These are phyloP conservation scores for Nemotelus pantherinus DNA, from an alignment of 2,888 invertebrate species.

Conservation along the genomic window DNA sequence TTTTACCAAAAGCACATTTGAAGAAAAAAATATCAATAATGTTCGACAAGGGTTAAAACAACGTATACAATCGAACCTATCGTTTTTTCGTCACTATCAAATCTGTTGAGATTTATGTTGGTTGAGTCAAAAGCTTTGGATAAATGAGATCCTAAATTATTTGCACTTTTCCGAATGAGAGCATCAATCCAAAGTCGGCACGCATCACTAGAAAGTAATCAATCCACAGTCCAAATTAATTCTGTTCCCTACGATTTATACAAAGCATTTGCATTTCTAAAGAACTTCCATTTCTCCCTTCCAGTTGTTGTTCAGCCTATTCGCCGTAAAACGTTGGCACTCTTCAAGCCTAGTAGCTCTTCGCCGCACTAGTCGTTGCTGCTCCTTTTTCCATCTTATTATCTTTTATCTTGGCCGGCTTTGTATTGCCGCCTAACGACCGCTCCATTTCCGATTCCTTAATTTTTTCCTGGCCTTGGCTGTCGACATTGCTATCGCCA, in stretches of 20 bases:
- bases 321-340: too few species aligned
- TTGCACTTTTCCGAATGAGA: conserved; percentile 22
- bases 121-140: neutral
- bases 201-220: conserved; percentile 3
- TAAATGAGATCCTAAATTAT: conserved; percentile 29
- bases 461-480: neutral
- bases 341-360: neutral
- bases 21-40: too few species aligned
- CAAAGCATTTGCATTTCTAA: neutral
- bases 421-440: neutral
- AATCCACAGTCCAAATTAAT: conserved; percentile 19
- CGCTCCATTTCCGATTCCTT: neutral
- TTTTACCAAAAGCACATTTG: too few species aligned
- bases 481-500: neutral
- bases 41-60: too few species aligned
- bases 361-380: neutral
- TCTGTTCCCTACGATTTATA: neutral
- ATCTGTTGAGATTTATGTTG: neutral
- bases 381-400: neutral
- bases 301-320: neutral
- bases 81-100: neutral
- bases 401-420: neutral
- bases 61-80: neutral
- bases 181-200: conserved; percentile 6
- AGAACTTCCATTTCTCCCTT: neutral